These are phyloP conservation scores for Stercorarius parasiticus DNA, from an alignment of 2,113 vertebrate species.

Conservation along the genomic window DNA sequence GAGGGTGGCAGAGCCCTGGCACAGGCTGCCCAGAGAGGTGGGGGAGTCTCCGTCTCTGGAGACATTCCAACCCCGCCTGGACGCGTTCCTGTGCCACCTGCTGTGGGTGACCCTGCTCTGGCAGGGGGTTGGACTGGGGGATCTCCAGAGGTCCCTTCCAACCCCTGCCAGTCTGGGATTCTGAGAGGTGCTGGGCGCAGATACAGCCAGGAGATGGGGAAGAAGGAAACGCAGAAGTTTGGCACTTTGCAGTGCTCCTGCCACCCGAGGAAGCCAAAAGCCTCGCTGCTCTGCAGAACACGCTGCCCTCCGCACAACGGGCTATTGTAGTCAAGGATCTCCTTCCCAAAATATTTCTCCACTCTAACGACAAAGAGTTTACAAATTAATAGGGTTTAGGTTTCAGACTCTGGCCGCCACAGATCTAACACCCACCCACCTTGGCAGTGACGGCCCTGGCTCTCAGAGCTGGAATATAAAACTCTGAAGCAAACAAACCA, in stretches of 20 bases:
- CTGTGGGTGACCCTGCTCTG: too few relatives aligned
- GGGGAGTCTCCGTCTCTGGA: too few relatives aligned
- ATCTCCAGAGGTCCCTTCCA: too few relatives aligned
- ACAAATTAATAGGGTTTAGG: background rate
- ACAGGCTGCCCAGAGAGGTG: too few relatives aligned
- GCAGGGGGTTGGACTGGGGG: too few relatives aligned
- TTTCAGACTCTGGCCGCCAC: background rate
- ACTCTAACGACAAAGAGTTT: background rate
- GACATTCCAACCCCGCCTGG: too few relatives aligned
- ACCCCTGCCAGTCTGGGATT: too few relatives aligned
- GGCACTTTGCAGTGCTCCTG: background rate
- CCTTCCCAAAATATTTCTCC: background rate
- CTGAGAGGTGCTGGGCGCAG: background rate
- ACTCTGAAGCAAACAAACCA: background rate
- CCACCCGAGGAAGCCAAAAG: background rate
- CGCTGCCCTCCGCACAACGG: too few relatives aligned
- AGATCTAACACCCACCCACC: background rate
- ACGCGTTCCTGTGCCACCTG: too few relatives aligned
- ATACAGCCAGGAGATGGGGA: background rate
- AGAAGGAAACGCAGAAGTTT: background rate
- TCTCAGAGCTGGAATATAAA: background rate
- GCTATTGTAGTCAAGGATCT: rapidly evolving
- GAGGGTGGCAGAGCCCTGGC: too few relatives aligned
- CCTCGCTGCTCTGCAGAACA: background rate
- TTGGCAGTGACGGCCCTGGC: background rate